Conservation (phyloP, 2,797 vertebrate genomes). For the Thunnus albacares region DNA sequence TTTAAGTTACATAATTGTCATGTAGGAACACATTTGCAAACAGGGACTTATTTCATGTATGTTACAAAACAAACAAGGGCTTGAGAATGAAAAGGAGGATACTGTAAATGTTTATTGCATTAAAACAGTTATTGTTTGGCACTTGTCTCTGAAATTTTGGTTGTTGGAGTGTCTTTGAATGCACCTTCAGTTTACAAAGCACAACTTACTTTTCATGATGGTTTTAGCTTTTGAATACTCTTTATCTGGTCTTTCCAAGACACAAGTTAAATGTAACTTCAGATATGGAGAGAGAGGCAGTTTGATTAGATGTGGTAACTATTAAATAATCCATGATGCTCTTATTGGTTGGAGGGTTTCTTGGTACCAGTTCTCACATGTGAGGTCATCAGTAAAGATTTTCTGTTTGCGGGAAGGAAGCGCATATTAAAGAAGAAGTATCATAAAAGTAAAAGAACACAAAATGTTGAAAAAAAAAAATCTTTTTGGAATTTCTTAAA, state of each 20-base stretch:
- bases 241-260: background rate
- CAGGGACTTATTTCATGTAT: too few species aligned
- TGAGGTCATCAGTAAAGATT: background rate
- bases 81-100: too few species aligned
- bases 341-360: background rate
- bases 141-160: background rate
- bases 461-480: background rate
- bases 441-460: background rate
- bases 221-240: background rate
- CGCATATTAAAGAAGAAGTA: background rate
- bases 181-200: background rate
- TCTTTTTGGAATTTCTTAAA: background rate
- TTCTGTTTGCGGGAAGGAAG: background rate
- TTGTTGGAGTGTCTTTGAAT: too few species aligned
- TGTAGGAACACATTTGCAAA: too few species aligned
- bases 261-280: background rate
- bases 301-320: background rate
- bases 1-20: too few species aligned
- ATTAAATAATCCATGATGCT: too few species aligned
- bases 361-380: background rate
- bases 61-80: too few species aligned
- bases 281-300: too few species aligned
- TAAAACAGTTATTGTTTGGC: too few species aligned
- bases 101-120: too few species aligned
- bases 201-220: background rate